Conservation (phyloP, 2,113 vertebrate species). For the Pygoscelis adeliae region DNA sequence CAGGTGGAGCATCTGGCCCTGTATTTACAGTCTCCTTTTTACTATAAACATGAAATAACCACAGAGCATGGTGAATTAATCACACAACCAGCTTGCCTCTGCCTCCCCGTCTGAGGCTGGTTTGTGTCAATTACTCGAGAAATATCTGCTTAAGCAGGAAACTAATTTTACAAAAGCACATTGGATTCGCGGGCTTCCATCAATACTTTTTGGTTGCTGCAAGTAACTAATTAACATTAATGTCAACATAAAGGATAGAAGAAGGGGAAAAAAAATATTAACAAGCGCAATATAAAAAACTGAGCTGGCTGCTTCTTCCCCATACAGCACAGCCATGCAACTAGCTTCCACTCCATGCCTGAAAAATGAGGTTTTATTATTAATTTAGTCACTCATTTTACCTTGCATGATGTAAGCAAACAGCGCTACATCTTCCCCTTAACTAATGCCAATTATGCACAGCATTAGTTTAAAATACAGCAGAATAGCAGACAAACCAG, state of each 20-base stretch:
- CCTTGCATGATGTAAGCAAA: background rate
- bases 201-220: conserved; percentile 47
- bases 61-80: conserved; percentile 22
- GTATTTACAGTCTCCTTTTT: background rate
- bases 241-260: conserved; percentile 34
- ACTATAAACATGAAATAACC: conserved; percentile 13
- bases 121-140: conserved; percentile 47
- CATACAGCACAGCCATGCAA: background rate
- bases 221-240: conserved; percentile 44
- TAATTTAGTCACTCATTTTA: conserved; percentile 14
- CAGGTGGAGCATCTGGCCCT: conserved; percentile 12
- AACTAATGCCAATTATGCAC: background rate
- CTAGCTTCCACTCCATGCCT: background rate
- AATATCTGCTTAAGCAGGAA: conserved; percentile 53
- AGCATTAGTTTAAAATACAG: background rate
- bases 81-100: background rate
- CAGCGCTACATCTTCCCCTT: background rate
- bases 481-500: background rate
- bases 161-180: conserved; percentile 22
- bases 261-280: conserved; percentile 3
- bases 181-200: background rate
- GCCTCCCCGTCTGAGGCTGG: background rate
- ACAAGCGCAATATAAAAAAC: background rate
- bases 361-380: background rate
- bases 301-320: background rate